Evolutionary conservation across 2,797 vertebrate species (phyloP), one percentile per base, ranked within the genome.

Genomic region (Hippoglossus hippoglossus): DNA sequence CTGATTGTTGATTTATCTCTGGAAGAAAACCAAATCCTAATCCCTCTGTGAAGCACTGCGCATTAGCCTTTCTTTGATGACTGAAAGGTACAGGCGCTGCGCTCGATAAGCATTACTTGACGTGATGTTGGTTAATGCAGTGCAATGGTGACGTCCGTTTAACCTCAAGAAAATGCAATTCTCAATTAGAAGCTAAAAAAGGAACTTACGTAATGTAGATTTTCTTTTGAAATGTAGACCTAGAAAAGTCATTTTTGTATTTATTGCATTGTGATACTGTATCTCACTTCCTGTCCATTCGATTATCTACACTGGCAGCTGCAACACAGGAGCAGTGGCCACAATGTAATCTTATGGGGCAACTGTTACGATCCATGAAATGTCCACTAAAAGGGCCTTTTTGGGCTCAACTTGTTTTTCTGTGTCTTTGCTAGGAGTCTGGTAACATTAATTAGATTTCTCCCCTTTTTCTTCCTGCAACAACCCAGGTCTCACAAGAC

Each of bases 1-100:
- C 63, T 61, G 71, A 71, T 70, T 68, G 79, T 81, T 81, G 80
- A 84, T 89, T 79, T 79, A 73, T 84, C 65, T 66, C 70, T 66
- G 25, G 50, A 61, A 60, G 47, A 34, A 74, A 71, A 72, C 2
- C 0, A 47, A 73, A 63, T 57, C 75, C 60, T 84, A 78, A 85
- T 81, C 84, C 82, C 34, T 57, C 39, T 54, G 34, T 62, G 66
- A 71, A 73, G 60, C 8, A 16, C 25, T 83, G 67, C 60, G 67
- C 67, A 75, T 85, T 75, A 76, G 61, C 70, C 61, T 70, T 83
- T 79, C 83, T 93, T 89, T 91, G 82, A 88, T 84, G 77, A 58
- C 69, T 69, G 68, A 80, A 72, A 63, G 69, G 67, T 74, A 36
- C 36, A 78, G 51, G 15, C 9, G 54, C 67, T 67, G 57, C 64